Evolutionary conservation across 2,113 vertebrate genomes (phyloP).

Genomic region (Acanthochromis polyacanthus): DNA sequence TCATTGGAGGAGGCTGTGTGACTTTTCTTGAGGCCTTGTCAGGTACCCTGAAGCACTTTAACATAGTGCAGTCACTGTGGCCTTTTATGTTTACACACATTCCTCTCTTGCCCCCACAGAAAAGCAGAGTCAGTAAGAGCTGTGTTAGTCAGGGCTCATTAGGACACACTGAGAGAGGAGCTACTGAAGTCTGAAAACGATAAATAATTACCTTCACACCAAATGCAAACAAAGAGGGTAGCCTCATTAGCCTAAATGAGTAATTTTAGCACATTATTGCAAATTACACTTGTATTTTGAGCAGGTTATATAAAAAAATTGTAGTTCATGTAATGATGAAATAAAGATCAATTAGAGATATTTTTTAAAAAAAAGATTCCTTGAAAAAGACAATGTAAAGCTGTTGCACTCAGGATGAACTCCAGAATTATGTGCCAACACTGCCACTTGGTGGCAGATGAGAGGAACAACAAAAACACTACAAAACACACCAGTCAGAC

Average conservation of each 20-base stretch:
- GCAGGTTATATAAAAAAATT: background rate
- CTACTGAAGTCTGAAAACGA: background rate
- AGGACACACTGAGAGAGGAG: background rate
- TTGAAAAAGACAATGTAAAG: background rate
- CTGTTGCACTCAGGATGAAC: background rate
- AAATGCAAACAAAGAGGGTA: background rate
- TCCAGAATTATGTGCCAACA: constrained; percentile 14
- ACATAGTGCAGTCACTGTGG: constrained; percentile 23
- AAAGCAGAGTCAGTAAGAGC: constrained; percentile 6
- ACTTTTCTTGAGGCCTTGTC: constrained; percentile 22
- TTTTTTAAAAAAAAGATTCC: background rate
- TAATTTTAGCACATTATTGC: background rate
- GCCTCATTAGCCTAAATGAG: background rate
- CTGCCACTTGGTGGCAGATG: constrained; percentile 41
- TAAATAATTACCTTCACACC: constrained; percentile 6
- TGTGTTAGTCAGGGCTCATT: background rate
- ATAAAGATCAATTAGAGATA: background rate
- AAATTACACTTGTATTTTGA: background rate
- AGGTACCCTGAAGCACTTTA: constrained; percentile 1
- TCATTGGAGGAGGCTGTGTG: constrained; percentile 43
- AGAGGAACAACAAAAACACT: constrained; percentile 41
- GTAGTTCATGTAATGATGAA: background rate
- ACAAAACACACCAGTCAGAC: background rate
- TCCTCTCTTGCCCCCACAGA: constrained; percentile 15
- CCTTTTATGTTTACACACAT: constrained; percentile 56